A percentile compares a stretch with the other conserved stretches of the same genome.
These are phyloP conservation scores for Pygmarrhopalites habei DNA, from an alignment of 1,140 invertebrate species.

Conservation along the genomic window DNA sequence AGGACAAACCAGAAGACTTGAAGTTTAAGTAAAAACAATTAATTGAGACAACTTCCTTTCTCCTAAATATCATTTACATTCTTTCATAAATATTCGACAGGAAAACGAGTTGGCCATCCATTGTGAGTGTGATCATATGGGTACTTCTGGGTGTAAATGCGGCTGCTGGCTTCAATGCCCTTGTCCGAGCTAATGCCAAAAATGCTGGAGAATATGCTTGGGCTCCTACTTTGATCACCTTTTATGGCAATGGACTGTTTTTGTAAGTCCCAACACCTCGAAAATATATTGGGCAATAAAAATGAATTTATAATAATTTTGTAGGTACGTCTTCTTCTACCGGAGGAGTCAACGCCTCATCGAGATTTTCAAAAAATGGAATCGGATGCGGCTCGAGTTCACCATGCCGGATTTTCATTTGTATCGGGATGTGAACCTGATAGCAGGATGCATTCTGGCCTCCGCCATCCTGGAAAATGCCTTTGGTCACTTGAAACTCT, in stretches of 20 bases:
- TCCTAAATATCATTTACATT: background rate
- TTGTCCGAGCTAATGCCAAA: no score
- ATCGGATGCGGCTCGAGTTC: background rate
- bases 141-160: background rate
- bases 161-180: no score
- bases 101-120: background rate
- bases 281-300: no score
- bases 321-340: constrained; percentile 23
- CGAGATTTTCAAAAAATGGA: constrained; percentile 12
- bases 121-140: background rate
- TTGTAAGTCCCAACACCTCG: background rate
- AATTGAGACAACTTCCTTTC: no score
- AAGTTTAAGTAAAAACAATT: constrained; percentile 16
- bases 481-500: constrained; percentile 6
- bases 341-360: constrained; percentile 4
- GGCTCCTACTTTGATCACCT: background rate
- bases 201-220: background rate
- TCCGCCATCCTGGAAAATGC: constrained; percentile 17
- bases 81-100: background rate
- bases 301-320: background rate
- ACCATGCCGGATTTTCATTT: constrained; percentile 7
- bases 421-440: constrained; percentile 1
- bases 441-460: background rate
- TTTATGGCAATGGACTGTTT: background rate
- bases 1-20: background rate